These are phyloP conservation scores for Aplodontia rufa DNA, from an alignment of 2,113 vertebrate species.

Conservation along the genomic window DNA sequence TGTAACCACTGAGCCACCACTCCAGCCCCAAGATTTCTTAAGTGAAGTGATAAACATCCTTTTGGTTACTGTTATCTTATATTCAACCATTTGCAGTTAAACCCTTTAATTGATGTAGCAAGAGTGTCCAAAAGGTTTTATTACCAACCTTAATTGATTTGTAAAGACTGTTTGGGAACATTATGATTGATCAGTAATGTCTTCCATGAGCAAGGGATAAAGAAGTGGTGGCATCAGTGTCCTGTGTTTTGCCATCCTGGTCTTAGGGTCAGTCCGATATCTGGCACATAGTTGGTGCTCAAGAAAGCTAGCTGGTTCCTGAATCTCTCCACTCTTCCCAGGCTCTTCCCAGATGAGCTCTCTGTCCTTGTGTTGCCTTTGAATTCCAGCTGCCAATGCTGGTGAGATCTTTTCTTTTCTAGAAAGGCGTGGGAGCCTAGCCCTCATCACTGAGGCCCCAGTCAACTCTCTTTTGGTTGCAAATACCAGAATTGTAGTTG, in stretches of 20 bases:
- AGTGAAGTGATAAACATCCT: background rate
- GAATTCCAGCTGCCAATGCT: background rate
- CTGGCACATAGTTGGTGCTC: background rate
- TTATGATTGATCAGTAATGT: background rate
- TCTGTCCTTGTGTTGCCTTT: background rate
- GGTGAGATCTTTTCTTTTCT: background rate
- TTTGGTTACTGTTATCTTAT: background rate
- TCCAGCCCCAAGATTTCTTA: background rate
- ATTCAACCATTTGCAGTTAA: slow-evolving; percentile 28
- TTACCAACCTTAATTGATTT: slow-evolving; percentile 20
- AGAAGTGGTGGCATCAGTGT: background rate
- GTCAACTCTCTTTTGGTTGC: background rate
- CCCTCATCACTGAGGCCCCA: background rate
- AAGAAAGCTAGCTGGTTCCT: background rate
- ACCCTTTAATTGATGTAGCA: background rate
- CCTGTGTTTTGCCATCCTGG: background rate
- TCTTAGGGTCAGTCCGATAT: background rate
- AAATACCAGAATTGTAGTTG: background rate
- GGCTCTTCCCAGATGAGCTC: background rate
- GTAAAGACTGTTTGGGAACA: background rate
- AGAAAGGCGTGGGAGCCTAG: background rate
- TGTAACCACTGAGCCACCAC: too few relatives aligned
- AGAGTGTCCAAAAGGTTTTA: slow-evolving; percentile 14
- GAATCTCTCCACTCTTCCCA: background rate
- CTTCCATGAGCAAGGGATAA: background rate